Conservation (phyloP, 2,888 invertebrate genomes). For the Willowsia nigromaculata region DNA sequence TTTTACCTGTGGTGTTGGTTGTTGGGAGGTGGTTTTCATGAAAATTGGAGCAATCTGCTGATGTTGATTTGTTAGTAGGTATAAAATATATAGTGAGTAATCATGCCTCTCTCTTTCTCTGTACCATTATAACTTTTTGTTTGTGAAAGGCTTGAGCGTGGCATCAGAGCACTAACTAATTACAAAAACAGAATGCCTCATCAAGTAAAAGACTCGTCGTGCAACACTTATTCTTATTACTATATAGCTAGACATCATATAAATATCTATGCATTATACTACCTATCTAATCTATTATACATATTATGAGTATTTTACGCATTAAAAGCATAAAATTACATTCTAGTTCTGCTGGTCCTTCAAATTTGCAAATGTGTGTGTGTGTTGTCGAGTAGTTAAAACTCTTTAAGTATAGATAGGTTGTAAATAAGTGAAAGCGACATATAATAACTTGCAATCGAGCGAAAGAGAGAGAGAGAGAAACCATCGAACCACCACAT, state of each 20-base stretch:
- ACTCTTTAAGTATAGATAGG: too few species aligned
- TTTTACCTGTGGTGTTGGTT: not conserved
- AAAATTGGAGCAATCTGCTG: not conserved
- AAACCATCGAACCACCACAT: not conserved
- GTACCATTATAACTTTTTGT: too few species aligned
- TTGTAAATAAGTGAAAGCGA: not conserved
- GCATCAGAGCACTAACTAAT: constrained; percentile 71
- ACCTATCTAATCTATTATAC: not conserved
- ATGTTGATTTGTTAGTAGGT: constrained; percentile 1
- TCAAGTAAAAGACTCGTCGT: constrained; percentile 72
- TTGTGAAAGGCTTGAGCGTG: constrained; percentile 59
- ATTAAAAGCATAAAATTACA: not conserved
- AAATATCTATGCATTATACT: not conserved
- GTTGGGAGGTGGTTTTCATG: not conserved
- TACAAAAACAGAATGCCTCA: constrained; percentile 73
- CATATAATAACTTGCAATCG: not conserved
- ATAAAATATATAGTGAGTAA: not conserved
- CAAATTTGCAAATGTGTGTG: not conserved
- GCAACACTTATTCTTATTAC: not conserved
- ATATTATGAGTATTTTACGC: not conserved
- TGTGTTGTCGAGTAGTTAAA: not conserved
- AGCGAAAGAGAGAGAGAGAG: not conserved
- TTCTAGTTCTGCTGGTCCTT: not conserved
- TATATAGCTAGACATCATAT: not conserved
- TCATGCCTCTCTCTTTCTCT: not conserved